A percentile compares a stretch with the other conserved stretches of the same genome.
phyloP scores from a whole-genome alignment of 2,888 invertebrate genomes.

The Chymomyza fuscimana region DNA sequence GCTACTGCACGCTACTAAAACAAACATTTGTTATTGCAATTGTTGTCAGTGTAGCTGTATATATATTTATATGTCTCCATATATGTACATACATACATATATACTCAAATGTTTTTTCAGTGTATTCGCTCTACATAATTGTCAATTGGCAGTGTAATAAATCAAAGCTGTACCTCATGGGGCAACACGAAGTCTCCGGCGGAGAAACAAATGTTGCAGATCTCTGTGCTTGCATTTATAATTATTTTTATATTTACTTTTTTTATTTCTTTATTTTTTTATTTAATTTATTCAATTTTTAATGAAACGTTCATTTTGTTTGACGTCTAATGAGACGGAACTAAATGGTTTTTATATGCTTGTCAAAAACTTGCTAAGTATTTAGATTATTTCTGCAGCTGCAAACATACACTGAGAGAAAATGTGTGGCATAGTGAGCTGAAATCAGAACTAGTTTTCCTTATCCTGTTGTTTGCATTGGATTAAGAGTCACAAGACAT shows the following conservation, averaged over 20 bases:
- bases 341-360: neutral
- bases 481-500: too few relatives aligned
- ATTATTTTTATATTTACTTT: neutral
- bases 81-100: neutral
- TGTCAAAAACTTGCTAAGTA: neutral
- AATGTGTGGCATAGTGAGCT: neutral
- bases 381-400: neutral
- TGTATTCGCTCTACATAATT: neutral
- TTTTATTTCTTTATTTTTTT: neutral
- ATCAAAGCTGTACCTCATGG: slow-evolving; percentile 1
- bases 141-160: slow-evolving; percentile 12
- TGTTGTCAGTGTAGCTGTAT: neutral
- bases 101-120: neutral
- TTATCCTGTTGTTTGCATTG: too few relatives aligned
- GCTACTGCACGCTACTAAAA: slow-evolving; percentile 2
- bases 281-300: neutral
- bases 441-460: too few relatives aligned
- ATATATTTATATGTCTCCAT: neutral
- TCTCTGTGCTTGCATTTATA: slow-evolving; percentile 3
- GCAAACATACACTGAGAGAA: neutral
- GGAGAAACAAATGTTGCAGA: neutral
- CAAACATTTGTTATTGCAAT: neutral
- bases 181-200: slow-evolving; percentile 2
- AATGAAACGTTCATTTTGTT: neutral
- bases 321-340: neutral